Conservation (phyloP, 2,113 vertebrate genomes). For the Fulica atra region DNA sequence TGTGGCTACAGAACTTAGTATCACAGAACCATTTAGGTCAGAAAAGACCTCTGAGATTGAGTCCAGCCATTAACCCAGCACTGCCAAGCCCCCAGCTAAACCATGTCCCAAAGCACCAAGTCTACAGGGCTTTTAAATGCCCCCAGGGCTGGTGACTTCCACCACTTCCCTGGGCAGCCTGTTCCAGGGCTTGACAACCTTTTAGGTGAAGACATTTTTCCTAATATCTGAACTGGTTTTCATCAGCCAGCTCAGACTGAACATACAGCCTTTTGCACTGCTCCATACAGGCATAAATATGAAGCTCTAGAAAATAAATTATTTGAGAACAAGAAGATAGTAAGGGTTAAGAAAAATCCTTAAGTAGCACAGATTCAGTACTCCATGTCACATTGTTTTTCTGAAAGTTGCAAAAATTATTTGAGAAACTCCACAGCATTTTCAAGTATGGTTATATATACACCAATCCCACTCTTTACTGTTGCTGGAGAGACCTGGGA, state of each 20-base stretch:
- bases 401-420: neutral
- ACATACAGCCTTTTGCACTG: neutral
- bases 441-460: fast-evolving
- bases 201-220: no score
- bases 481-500: neutral
- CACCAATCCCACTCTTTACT: neutral
- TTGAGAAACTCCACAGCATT: neutral
- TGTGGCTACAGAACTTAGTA: neutral
- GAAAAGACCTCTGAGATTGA: no score
- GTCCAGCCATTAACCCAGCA: no score
- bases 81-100: no score
- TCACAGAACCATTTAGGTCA: no score
- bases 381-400: neutral
- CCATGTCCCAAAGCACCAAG: no score
- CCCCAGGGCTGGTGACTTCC: no score
- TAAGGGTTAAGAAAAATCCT: neutral
- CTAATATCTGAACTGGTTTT: neutral
- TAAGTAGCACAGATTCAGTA: neutral
- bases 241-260: neutral
- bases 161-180: no score
- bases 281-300: neutral
- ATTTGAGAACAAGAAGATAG: neutral
- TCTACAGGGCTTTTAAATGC: no score
- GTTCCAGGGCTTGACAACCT: no score
- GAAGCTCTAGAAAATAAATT: neutral